Conservation (phyloP, 2,113 vertebrate species). For the Glareola pratincola region DNA sequence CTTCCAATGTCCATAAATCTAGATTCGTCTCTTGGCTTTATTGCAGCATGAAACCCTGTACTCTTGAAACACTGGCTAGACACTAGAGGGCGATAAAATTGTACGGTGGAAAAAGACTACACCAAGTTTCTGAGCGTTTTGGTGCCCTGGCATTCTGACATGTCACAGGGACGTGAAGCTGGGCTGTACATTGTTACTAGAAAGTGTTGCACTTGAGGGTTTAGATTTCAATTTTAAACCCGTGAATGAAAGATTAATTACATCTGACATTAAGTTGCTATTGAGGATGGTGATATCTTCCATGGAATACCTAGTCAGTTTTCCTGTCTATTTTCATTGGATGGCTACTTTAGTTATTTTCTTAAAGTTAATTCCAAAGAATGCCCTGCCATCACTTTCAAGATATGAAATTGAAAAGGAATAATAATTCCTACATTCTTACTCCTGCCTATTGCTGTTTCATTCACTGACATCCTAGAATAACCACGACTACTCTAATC, state of each 20-base stretch:
- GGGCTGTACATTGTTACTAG: neutral
- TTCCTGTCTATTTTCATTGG: neutral
- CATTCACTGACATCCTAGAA: neutral
- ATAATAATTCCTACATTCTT: neutral
- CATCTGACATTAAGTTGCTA: neutral
- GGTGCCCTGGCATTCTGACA: neutral
- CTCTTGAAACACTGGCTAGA: neutral
- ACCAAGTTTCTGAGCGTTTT: no score
- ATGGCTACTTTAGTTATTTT: neutral
- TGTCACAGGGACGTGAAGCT: accelerated
- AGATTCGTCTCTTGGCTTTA: neutral
- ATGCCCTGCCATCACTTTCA: neutral
- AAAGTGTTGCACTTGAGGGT: neutral
- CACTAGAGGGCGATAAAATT: neutral
- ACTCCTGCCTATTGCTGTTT: neutral
- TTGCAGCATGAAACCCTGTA: neutral
- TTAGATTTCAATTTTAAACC: neutral
- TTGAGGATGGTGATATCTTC: neutral
- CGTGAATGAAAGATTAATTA: neutral
- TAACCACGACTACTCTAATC: neutral
- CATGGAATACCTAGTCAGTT: neutral
- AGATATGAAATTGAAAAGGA: neutral
- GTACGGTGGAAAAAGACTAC: no score
- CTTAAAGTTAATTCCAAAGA: neutral
- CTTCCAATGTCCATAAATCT: accelerated